phyloP scores from a whole-genome alignment of 2,797 vertebrate species.

The Poecilia picta region DNA sequence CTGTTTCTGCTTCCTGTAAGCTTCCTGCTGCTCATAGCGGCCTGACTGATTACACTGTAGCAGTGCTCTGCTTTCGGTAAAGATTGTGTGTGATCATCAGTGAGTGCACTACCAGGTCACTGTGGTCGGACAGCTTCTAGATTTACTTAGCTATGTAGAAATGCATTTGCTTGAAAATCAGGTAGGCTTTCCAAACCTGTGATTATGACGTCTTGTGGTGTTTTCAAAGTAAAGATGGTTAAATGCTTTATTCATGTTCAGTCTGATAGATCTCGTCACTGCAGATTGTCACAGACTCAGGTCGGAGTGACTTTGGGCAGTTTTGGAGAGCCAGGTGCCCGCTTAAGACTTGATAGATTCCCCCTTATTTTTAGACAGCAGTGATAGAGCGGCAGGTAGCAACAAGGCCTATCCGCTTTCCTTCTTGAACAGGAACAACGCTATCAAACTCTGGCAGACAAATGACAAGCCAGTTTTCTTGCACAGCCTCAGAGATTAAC shows the following conservation, averaged over 20 bases:
- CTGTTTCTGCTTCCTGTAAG: conserved; percentile 61
- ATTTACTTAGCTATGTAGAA: not conserved
- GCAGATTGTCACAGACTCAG: conserved; percentile 41
- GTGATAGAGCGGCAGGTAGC: conserved; percentile 65
- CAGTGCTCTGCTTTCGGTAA: conserved; percentile 46
- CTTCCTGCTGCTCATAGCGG: conserved; percentile 71
- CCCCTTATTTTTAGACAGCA: conserved; percentile 66
- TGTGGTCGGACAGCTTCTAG: conserved; percentile 10
- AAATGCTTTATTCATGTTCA: conserved; percentile 23
- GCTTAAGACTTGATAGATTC: conserved; percentile 74
- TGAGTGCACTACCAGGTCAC: conserved; percentile 41
- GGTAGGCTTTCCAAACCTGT: not conserved
- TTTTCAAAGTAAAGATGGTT: conserved; percentile 9
- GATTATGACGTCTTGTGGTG: not conserved
- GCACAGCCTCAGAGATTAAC: conserved; percentile 35
- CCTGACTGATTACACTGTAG: conserved; percentile 59
- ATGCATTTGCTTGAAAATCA: conserved; percentile 20
- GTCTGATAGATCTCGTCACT: conserved; percentile 32
- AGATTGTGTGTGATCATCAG: conserved; percentile 47
- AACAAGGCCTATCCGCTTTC: conserved; percentile 38
- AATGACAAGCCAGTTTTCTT: conserved; percentile 34
- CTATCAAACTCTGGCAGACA: conserved; percentile 25
- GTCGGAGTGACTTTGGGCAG: conserved; percentile 53
- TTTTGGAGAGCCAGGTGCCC: conserved; percentile 26
- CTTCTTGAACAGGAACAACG: conserved; percentile 53